Base-by-base conservation (phyloP, 1,140 invertebrate genomes). In the Conopomorpha cramerella region DNA sequence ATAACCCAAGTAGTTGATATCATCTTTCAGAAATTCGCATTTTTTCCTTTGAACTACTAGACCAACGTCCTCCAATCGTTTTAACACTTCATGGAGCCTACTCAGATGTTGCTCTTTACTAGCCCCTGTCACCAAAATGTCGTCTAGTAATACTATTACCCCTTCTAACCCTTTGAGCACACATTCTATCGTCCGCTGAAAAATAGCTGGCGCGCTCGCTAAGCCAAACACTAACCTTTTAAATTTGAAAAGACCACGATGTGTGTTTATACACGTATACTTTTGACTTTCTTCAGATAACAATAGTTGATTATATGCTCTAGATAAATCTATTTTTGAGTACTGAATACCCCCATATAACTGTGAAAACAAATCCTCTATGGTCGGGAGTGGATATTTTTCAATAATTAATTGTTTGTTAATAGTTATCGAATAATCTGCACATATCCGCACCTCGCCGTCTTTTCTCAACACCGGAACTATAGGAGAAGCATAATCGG, bases 401-500 rank as follows among this genome's bases (percentile, higher is more conserved):
- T 35, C 43, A 15, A 35, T 42, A 10, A 28, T 30, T 7, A 15
- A 14, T 18, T 27, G 6, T 35, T 26, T 16, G 39, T 50, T 41
- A 38, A 48, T 26, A 38, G 48, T 43, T 34, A 32, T 35, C 46
- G 48, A 43, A 14, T 34, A 66, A 46, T 67, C 57, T 10, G 44
- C 53, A 42, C 44, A 73, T 7, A 74, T 34, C 16, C 60, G 35
- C 33, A 63, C 35, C 15, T 16, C 33, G 12, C 49, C 50, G 42
- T 61, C 46, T 8, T 36, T 38, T 46, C 71, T 74, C 14, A 49
- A 28, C 1, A 71, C 54, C 11, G 48, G 42, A 1, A 76, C 66
- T 4, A 79, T 47, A 2, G 64, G 68, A 6, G 56, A 43, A 17
- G 55, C 58, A 58, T 63, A 77, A 34, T 62, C 47, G 19, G 49